phyloP scores from a whole-genome alignment of 2,888 invertebrate genomes.

The Callyntrura sp. region DNA sequence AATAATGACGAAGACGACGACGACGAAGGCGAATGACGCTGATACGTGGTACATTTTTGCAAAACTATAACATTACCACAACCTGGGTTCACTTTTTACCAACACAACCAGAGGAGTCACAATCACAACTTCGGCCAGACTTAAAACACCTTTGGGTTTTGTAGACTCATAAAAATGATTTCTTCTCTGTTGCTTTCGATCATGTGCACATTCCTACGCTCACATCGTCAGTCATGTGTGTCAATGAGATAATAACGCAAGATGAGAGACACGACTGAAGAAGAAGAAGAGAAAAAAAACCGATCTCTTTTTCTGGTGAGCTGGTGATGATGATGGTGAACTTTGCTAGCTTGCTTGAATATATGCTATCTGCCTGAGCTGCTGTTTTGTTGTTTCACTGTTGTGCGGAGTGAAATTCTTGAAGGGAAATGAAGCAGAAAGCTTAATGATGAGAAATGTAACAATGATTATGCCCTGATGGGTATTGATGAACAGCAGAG shows the following conservation, averaged over 20 bases:
- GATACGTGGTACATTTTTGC: conserved; percentile 44
- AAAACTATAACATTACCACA: conserved; percentile 56
- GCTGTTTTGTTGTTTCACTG: conserved; percentile 15
- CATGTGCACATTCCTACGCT: conserved; percentile 69
- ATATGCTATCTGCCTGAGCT: not conserved
- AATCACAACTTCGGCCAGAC: not conserved
- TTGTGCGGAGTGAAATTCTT: conserved; percentile 37
- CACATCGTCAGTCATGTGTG: conserved; percentile 77
- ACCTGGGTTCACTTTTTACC: conserved; percentile 18
- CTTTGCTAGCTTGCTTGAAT: conserved; percentile 55
- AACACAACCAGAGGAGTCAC: not conserved
- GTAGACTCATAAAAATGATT: conserved; percentile 25
- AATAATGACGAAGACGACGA: conserved; percentile 11
- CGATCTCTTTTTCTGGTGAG: conserved; percentile 45
- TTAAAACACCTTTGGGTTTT: conserved; percentile 49
- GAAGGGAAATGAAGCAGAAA: conserved; percentile 74
- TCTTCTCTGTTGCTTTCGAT: not conserved
- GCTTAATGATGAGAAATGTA: conserved; percentile 73
- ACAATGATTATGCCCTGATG: conserved; percentile 47
- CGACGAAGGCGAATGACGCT: conserved; percentile 27
- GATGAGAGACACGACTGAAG: conserved; percentile 17
- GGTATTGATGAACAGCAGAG: conserved; percentile 68
- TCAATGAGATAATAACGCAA: conserved; percentile 76
- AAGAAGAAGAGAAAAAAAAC: conserved; percentile 55
- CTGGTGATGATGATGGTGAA: conserved; percentile 49